Conservation (phyloP, 2,888 invertebrate species). For the Sarcophaga variegata region DNA sequence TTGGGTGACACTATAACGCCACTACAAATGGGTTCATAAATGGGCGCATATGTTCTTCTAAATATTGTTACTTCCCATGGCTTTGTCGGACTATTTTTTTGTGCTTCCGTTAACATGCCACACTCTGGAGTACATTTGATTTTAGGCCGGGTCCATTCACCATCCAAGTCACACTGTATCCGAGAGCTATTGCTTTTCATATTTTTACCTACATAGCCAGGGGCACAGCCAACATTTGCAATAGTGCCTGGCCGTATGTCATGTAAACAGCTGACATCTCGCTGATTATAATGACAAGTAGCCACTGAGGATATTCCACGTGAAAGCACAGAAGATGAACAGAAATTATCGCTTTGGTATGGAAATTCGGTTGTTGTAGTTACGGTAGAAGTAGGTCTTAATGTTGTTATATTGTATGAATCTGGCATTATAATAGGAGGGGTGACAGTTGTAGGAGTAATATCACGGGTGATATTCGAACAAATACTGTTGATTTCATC, state of each 20-base stretch:
- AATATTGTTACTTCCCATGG: conserved; percentile 78
- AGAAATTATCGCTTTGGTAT: conserved; percentile 20
- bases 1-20: conserved; percentile 75
- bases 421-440: not conserved
- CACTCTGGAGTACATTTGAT: conserved; percentile 74
- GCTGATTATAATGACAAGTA: conserved; percentile 53
- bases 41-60: conserved; percentile 23
- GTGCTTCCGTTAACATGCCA: conserved; percentile 65
- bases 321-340: conserved; percentile 30
- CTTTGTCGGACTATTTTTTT: conserved; percentile 55
- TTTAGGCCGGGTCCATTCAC: conserved; percentile 73
- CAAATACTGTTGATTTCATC: conserved; percentile 74
- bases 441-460: not conserved
- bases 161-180: conserved; percentile 71
- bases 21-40: conserved; percentile 71
- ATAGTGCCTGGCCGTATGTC: conserved; percentile 38
- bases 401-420: not conserved
- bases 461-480: conserved; percentile 39
- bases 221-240: conserved; percentile 67
- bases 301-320: conserved; percentile 59
- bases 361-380: not conserved
- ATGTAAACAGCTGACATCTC: conserved; percentile 36
- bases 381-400: not conserved
- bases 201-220: conserved; percentile 58
- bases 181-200: not conserved